Conservation (phyloP, 2,113 vertebrate species). For the Panthera uncia region DNA sequence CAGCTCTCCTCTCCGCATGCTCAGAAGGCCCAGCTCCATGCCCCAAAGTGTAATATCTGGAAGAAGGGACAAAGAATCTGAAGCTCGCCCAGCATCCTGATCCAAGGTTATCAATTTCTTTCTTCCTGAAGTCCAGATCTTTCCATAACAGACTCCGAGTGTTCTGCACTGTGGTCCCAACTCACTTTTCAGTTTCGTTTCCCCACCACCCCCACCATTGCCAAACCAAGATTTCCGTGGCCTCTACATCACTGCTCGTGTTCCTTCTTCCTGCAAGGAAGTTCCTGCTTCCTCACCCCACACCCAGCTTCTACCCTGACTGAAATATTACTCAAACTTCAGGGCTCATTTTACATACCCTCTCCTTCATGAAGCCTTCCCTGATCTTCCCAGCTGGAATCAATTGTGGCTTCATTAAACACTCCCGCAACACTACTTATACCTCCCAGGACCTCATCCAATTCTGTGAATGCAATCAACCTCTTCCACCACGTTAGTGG, state of each 20-base stretch:
- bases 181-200: neutral
- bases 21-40: conserved; percentile 91
- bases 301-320: neutral
- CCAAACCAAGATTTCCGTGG: neutral
- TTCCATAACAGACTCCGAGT: neutral
- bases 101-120: neutral
- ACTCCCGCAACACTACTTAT: neutral
- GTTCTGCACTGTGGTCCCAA: neutral
- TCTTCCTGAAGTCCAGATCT: neutral
- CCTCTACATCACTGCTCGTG: neutral
- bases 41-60: conserved; percentile 93
- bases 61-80: neutral
- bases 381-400: neutral
- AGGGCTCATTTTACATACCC: neutral
- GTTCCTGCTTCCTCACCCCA: neutral
- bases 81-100: too few species aligned
- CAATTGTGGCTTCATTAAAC: neutral
- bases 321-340: neutral
- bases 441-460: neutral
- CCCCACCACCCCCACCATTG: neutral
- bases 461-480: neutral
- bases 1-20: conserved; percentile 93
- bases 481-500: neutral
- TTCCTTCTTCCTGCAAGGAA: neutral
- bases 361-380: neutral